Conservation (phyloP, 2,888 invertebrate genomes). For the Noctuana brunneofusca region DNA sequence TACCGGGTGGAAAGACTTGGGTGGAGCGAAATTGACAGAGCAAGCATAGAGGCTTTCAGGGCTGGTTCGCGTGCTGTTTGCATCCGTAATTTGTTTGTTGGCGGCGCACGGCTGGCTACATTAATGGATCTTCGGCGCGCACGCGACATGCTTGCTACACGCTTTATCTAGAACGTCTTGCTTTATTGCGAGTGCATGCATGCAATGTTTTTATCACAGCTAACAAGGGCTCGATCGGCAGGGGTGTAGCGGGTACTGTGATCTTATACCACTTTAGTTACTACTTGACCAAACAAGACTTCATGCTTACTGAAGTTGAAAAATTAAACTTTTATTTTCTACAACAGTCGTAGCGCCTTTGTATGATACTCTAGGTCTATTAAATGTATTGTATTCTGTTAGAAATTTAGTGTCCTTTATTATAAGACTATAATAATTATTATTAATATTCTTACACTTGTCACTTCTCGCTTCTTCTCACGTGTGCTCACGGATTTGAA, state of each 20-base stretch:
- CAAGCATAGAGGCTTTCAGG: conserved; percentile 59
- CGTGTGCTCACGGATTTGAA: no score
- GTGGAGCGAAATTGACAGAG: conserved; percentile 71
- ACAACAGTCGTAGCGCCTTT: no score
- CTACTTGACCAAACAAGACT: no score
- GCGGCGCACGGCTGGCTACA: conserved; percentile 73
- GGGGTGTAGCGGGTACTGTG: background rate
- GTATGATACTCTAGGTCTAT: no score
- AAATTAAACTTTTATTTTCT: no score
- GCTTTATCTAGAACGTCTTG: conserved; percentile 49
- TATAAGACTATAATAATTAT: no score
- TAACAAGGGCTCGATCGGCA: conserved; percentile 1
- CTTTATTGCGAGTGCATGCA: conserved; percentile 37
- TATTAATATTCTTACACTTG: no score
- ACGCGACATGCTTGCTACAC: conserved; percentile 60
- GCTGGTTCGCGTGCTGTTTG: conserved; percentile 78
- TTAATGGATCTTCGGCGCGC: conserved; percentile 74
- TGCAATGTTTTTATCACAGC: conserved; percentile 13
- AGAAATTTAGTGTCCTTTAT: no score
- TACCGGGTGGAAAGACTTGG: conserved; percentile 49
- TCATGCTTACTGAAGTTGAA: no score
- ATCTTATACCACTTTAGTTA: background rate
- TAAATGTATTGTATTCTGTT: no score
- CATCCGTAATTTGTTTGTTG: conserved; percentile 82
- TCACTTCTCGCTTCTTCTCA: no score